Evolutionary conservation across 1,140 invertebrate genomes (phyloP).

Genomic region (Mercenaria mercenaria): DNA sequence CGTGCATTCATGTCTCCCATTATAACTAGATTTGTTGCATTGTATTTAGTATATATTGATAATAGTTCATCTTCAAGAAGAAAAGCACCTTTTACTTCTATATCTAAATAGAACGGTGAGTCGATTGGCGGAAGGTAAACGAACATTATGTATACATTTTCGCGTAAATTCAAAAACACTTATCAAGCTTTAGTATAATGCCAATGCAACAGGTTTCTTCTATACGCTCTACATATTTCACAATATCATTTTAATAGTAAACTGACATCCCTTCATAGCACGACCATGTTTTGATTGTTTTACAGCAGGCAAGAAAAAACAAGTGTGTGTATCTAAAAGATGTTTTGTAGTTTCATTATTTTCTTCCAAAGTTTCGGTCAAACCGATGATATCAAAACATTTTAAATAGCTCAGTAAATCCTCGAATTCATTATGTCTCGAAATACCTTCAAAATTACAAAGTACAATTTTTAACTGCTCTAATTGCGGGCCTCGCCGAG

Average conservation of each 20-base stretch:
- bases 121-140: not conserved
- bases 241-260: not conserved
- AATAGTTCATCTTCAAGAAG: not conserved
- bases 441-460: constrained; percentile 1
- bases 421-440: not conserved
- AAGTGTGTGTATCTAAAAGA: constrained; percentile 1
- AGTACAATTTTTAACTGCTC: not conserved
- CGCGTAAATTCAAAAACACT: not conserved
- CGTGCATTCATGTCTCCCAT: not conserved
- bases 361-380: not conserved
- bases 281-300: not conserved
- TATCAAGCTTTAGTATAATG: not conserved
- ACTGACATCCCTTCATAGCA: not conserved
- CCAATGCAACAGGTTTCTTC: constrained; percentile 8
- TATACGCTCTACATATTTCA: not conserved
- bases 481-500: not conserved
- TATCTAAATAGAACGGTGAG: not conserved
- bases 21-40: not conserved
- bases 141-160: not conserved
- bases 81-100: not conserved
- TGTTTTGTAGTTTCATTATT: not conserved
- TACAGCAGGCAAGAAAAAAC: constrained; percentile 1
- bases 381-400: not conserved
- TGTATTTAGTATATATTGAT: not conserved
- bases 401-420: not conserved